Conservation (phyloP, 2,888 invertebrate species). For the Drosophila anomalata region DNA sequence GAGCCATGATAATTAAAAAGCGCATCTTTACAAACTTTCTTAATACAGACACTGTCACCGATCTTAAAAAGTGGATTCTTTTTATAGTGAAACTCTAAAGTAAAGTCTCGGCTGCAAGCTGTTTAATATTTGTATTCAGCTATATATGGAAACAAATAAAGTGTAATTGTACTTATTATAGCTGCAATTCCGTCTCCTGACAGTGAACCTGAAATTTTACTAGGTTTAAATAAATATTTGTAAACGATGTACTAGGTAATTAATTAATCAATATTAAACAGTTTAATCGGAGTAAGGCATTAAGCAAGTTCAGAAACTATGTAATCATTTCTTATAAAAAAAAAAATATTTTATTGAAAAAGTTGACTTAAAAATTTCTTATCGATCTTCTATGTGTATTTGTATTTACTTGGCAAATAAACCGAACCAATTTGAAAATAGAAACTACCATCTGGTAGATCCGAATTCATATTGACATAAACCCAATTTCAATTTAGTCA, state of each 20-base stretch:
- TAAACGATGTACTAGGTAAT: neutral
- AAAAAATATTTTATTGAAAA: neutral
- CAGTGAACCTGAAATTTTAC: neutral
- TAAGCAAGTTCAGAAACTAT: neutral
- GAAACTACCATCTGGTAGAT: neutral
- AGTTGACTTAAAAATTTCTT: neutral
- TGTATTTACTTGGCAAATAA: neutral
- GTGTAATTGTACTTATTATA: neutral
- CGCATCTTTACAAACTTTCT: slow-evolving; percentile 20
- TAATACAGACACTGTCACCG: neutral
- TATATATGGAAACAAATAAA: neutral
- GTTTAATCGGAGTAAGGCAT: neutral
- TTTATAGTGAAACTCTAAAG: neutral
- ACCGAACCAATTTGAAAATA: neutral
- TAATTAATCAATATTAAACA: neutral
- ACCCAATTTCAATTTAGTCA: no score
- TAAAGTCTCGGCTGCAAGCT: slow-evolving; percentile 1
- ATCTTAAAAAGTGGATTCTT: neutral
- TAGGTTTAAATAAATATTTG: neutral
- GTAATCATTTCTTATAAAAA: no score
- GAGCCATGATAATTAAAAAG: neutral
- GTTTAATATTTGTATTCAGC: neutral
- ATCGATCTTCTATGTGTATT: neutral
- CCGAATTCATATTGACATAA: neutral
- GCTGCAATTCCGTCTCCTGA: neutral